Evolutionary conservation across 2,113 vertebrate genomes (phyloP).

Genomic region (Oncorhynchus tshawytscha): DNA sequence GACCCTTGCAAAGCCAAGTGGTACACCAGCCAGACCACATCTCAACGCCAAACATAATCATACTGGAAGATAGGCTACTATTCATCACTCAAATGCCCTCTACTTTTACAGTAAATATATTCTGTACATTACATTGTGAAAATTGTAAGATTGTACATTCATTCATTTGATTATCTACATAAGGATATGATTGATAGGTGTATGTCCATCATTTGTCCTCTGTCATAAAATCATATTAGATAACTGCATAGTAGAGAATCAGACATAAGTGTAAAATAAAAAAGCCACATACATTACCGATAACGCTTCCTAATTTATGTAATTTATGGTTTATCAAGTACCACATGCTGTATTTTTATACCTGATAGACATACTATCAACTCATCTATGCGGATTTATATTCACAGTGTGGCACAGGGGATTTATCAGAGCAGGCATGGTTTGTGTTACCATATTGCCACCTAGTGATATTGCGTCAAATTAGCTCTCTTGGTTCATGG

Average conservation of each 20-base stretch:
- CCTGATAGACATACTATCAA: slow-evolving; percentile 42
- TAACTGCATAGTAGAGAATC: slow-evolving; percentile 30
- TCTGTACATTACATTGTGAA: not conserved
- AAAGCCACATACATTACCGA: slow-evolving; percentile 49
- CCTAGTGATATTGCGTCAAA: slow-evolving; percentile 66
- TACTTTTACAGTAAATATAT: not conserved
- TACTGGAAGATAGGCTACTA: not conserved
- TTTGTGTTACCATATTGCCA: slow-evolving; percentile 75
- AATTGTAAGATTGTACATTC: not conserved
- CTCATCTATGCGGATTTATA: slow-evolving; percentile 36
- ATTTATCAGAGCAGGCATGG: slow-evolving; percentile 32
- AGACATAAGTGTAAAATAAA: slow-evolving; percentile 63
- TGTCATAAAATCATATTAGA: too few species aligned
- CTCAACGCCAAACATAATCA: not conserved
- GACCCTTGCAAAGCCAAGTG: not conserved
- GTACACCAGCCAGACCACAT: not conserved
- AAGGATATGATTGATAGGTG: too few species aligned
- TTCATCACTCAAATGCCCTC: not conserved
- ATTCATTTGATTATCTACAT: not conserved
- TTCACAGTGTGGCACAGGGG: slow-evolving; percentile 43
- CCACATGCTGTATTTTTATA: slow-evolving; percentile 11
- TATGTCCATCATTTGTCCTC: too few species aligned
- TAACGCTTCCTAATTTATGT: not conserved
- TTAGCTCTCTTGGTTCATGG: slow-evolving; percentile 21
- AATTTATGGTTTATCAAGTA: slow-evolving; percentile 2